Base-by-base conservation (phyloP, 1,140 invertebrate genomes). In the Psix sp. region DNA sequence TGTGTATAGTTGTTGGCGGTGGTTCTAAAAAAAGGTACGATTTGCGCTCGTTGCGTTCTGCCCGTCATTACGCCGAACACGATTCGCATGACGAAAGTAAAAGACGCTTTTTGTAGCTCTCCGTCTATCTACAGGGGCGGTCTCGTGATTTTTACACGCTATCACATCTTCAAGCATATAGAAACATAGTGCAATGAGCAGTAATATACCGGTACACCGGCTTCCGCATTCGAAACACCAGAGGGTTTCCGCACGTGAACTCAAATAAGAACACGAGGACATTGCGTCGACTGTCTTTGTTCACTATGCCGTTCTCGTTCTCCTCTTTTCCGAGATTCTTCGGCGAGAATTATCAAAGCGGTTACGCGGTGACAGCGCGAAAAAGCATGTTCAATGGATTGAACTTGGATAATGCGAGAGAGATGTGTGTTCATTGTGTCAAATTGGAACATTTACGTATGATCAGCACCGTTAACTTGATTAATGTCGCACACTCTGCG, bases 361-460 rank as follows among this genome's bases (percentile, higher is more conserved):
- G 80, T 80, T 80, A 80, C 65, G 71, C 59, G 74, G 78, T 83
- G 82, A 84, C 81, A 80, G 60, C 76, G 82, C 82, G 74, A 82
- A 82, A 82, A 82, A 73, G 71, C 66, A 74, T 70, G 76, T 71
- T 80, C 78, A 80, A 81, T 82, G 81, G 81, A 82, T 80, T 75
- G 76, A 77, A 82, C 77, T 72, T 80, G 80, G 79, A 80, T 78
- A 80, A 82, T 73, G 74, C 77, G 76, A 72, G 68, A 79, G 68
- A 76, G 71, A 68, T 51, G 57, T 57, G 63, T 42, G 59, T 74
- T 74, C 75, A 60, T 57, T 74, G 74, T 70, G 76, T 84, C 81
- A 80, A 82, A 84, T 82, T 81, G 81, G 70, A 79, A 72, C 48
- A 71, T 77, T 73, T 77, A 66, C 66, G 66, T 29, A 3, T 57